Percentiles rank a stretch among this genome's conserved stretches.
These are phyloP conservation scores for Aphidius colemani DNA, from an alignment of 2,888 invertebrate genomes.

Conservation along the genomic window DNA sequence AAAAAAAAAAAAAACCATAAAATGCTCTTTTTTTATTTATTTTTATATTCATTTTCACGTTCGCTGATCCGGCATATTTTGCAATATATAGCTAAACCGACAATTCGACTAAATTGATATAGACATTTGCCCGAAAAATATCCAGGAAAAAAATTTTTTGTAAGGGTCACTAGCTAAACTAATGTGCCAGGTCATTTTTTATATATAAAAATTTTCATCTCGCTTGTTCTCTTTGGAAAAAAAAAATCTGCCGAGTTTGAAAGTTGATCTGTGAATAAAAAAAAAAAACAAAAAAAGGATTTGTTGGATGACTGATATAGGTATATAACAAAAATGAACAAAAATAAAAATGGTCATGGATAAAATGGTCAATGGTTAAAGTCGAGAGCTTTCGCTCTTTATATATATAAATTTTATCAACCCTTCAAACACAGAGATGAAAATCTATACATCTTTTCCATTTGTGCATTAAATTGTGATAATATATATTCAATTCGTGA, in stretches of 20 bases:
- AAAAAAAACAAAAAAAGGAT: constrained; percentile 38
- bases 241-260: constrained; percentile 8
- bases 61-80: constrained; percentile 54
- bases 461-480: too few species aligned
- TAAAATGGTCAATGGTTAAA: constrained; percentile 55
- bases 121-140: not conserved
- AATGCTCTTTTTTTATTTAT: constrained; percentile 38
- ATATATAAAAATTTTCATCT: constrained; percentile 20
- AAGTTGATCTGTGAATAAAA: constrained; percentile 27
- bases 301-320: too few species aligned
- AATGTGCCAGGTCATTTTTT: constrained; percentile 53
- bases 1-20: constrained; percentile 24
- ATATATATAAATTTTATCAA: constrained; percentile 40
- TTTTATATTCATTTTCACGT: constrained; percentile 50
- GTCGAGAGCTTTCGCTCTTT: constrained; percentile 35
- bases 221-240: not conserved
- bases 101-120: too few species aligned
- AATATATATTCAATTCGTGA: too few species aligned
- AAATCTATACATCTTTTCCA: constrained; percentile 20
- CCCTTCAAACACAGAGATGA: constrained; percentile 43
- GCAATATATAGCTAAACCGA: constrained; percentile 32
- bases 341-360: constrained; percentile 46
- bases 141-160: constrained; percentile 4
- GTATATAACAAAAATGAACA: constrained; percentile 28
- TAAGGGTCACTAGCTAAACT: constrained; percentile 40